Conservation (phyloP, 2,797 vertebrate species). For the Stomatorhinus walkeri region DNA sequence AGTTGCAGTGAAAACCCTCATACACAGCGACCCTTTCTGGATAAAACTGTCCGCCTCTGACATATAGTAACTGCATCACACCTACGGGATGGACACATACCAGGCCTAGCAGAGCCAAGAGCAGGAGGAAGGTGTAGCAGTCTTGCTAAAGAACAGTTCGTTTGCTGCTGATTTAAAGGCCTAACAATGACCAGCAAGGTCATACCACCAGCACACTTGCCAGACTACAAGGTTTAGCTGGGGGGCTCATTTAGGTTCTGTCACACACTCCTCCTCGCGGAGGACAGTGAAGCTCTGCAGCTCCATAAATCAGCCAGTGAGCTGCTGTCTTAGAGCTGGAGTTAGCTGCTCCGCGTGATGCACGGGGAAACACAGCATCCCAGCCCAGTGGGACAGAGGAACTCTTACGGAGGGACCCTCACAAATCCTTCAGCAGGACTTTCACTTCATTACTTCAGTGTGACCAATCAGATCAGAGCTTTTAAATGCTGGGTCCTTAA, state of each 20-base stretch:
- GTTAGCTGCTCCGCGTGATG: not conserved
- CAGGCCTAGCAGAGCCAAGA: not conserved
- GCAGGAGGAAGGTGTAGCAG: not conserved
- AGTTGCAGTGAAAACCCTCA: not conserved
- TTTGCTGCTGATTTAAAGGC: not conserved
- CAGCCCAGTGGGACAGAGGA: not conserved
- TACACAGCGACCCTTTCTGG: not conserved
- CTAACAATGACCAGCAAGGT: not conserved
- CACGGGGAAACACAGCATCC: not conserved
- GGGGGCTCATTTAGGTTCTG: not conserved
- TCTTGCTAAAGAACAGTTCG: not conserved
- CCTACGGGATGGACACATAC: not conserved
- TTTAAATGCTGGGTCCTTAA: not conserved
- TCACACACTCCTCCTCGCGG: not conserved
- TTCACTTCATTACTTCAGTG: not conserved
- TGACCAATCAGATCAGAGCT: not conserved
- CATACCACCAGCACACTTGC: not conserved
- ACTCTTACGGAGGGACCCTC: not conserved
- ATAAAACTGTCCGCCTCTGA: not conserved
- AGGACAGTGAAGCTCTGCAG: constrained; percentile 4
- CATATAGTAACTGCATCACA: not conserved
- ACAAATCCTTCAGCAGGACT: not conserved
- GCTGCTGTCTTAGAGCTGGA: not conserved
- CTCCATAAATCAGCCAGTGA: not conserved
- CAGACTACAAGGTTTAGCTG: not conserved